Evolutionary conservation across 2,888 invertebrate genomes (phyloP).

Genomic region (Macroteleia sp.): DNA sequence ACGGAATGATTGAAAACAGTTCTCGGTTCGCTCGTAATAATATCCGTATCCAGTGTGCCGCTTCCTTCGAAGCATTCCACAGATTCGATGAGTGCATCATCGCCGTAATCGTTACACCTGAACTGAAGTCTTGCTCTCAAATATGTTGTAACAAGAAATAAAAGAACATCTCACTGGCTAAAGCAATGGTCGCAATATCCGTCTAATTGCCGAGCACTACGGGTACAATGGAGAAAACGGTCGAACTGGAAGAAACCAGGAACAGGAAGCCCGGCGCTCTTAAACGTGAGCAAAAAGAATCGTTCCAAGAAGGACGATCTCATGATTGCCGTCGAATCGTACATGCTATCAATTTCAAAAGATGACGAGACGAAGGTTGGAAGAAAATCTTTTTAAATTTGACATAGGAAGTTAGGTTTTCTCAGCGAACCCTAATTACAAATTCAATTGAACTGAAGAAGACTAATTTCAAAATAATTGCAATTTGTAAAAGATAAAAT

Average conservation of each 20-base stretch:
- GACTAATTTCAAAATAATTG: no score
- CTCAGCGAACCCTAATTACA: no score
- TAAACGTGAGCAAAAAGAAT: slow-evolving; percentile 44
- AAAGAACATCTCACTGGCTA: slow-evolving; percentile 21
- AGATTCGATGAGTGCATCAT: slow-evolving; percentile 45
- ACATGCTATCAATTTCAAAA: slow-evolving; percentile 22
- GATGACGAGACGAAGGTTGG: no score
- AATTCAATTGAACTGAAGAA: no score
- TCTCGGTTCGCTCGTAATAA: slow-evolving; percentile 30
- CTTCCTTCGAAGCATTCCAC: slow-evolving; percentile 39
- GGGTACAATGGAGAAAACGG: slow-evolving; percentile 12
- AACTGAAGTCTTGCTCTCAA: slow-evolving; percentile 39
- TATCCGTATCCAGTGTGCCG: slow-evolving; percentile 24
- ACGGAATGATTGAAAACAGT: slow-evolving; percentile 50
- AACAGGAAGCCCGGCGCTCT: slow-evolving; percentile 42
- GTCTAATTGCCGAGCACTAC: slow-evolving; percentile 50
- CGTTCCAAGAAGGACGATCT: slow-evolving; percentile 50
- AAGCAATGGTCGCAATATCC: slow-evolving; percentile 56
- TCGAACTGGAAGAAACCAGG: slow-evolving; percentile 47
- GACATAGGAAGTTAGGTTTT: no score
- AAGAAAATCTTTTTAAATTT: no score
- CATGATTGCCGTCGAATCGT: slow-evolving; percentile 23
- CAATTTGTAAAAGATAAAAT: no score
- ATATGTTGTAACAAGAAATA: slow-evolving; percentile 46
- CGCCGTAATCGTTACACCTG: slow-evolving; percentile 52